Evolutionary conservation across 2,797 vertebrate species (phyloP), one percentile per base, ranked within the genome.

Genomic region (Diglossa cyanea): DNA sequence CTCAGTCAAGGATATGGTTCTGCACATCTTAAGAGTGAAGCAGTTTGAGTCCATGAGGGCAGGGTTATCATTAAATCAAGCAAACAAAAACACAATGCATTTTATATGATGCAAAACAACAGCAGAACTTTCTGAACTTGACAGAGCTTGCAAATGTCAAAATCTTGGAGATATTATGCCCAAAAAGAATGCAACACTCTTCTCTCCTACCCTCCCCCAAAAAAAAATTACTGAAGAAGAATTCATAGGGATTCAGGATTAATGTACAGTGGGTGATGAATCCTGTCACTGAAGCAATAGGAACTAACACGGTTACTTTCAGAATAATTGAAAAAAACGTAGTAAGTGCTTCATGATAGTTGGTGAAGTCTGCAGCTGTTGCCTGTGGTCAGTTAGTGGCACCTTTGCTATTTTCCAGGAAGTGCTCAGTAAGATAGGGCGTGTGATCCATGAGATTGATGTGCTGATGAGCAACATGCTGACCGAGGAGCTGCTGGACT

Each of bases 381-480:
- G 60, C 62, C 48, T n/a, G 28, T 47, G 76, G 70, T 25, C 80
- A 71, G 39, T 74, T 48, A 14, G 33, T 61, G 63, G 50, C 50
- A 81, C 31, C 39, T 88, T 57, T 74, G 77, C 73, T 82, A 67
- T 74, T 85, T 90, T 75, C 4, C 79, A 99, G 99, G 99, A 99
- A 94, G 98, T 98, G 24, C 98, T 99, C 92, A 97, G 97, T 70
- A 99, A 99, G 97, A 99, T 99, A 96, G 98, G 97, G 17, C 98
- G 98, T 18, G 98, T 99, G 90, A 98, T 99, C 82, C 98, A 98
- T 47, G 99, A 99, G 94, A 98, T 98, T 0, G 99, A 99, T 10
- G 95, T 98, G 77, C 95, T 99, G 40, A 97, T 98, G 97, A 98
- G 97, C 72, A 98, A 97, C 88, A 98, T 98, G 98, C 98, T 99